phyloP scores from a whole-genome alignment of 1,140 invertebrate species.

The Philotrypesis tridentata region DNA sequence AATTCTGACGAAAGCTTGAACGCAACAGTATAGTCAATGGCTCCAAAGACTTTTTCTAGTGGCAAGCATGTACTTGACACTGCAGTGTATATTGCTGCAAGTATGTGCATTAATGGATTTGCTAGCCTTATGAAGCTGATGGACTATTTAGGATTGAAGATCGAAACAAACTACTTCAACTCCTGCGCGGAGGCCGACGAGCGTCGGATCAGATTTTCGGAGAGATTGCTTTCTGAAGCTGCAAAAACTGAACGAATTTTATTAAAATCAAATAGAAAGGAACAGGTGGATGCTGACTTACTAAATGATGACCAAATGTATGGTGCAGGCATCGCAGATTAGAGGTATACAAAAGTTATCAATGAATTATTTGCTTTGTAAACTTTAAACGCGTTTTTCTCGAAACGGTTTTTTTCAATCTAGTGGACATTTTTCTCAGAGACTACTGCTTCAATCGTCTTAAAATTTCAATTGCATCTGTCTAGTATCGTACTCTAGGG shows the following conservation, averaged over 20 bases:
- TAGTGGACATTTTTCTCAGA: too few relatives aligned
- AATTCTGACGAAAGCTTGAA: too few relatives aligned
- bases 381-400: slow-evolving; percentile 15
- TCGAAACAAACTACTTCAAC: not conserved
- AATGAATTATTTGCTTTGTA: not conserved
- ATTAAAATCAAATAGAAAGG: slow-evolving; percentile 7
- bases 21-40: not conserved
- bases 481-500: not conserved
- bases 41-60: not conserved
- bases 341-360: slow-evolving; percentile 11
- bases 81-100: not conserved
- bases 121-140: too few relatives aligned
- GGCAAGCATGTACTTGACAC: not conserved
- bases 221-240: not conserved
- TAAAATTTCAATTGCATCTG: not conserved
- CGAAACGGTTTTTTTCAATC: not conserved
- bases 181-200: not conserved
- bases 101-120: too few relatives aligned
- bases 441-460: not conserved
- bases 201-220: not conserved
- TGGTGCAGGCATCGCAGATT: slow-evolving; percentile 1
- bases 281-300: not conserved
- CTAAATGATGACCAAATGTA: not conserved
- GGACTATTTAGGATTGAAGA: not conserved
- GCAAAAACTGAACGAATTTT: not conserved